Base-by-base conservation (phyloP, 1,140 invertebrate species). In the Tetramorium simillimum region DNA sequence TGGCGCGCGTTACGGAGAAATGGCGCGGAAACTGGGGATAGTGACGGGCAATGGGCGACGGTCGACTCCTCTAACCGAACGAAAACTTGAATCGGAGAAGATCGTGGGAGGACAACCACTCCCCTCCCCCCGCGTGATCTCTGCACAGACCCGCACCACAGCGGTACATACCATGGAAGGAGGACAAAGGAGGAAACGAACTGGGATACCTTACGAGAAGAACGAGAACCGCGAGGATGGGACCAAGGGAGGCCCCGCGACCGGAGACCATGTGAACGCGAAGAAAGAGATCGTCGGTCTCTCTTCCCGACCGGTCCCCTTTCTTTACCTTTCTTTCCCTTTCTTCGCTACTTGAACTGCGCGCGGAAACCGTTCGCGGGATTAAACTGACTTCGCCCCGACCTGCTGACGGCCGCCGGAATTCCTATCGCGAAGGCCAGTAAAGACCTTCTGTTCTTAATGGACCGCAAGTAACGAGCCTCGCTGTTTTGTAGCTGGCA, bases 1-100 rank as follows among this genome's bases (percentile, higher is more conserved):
- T 95, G 94, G 95, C 92, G 94, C 93, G 92, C 95, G 94, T 95
- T 95, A 95, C 92, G 92, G 92, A 92, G 95, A 95, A 95, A 95
- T 95, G 95, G 95, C 93, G 94, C 93, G 95, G 95, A 95, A 95
- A 95, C 92, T 92, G 91, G 94, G 95, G 95, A 95, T 95, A 95
- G 95, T 93, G 93, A 94, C 92, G 93, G 91, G 93, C 93, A 93
- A 94, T 94, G 93, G 93, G 92, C 93, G 93, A 90, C 91, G 92
- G 91, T 92, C 92, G 92, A 94, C 93, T 92, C 90, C 85, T 89
- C 90, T 89, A 89, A 81, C 89, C 86, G 86, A 91, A 91, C 93
- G 91, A 94, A 94, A 93, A 94, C 91, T 91, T 89, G 86, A 91
- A 93, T 90, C 91, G 82, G 77, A 84, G 72, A 87, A 88, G 90